These are phyloP conservation scores for Psephotus haematonotus DNA, from an alignment of 2,113 vertebrate genomes.

Conservation along the genomic window DNA sequence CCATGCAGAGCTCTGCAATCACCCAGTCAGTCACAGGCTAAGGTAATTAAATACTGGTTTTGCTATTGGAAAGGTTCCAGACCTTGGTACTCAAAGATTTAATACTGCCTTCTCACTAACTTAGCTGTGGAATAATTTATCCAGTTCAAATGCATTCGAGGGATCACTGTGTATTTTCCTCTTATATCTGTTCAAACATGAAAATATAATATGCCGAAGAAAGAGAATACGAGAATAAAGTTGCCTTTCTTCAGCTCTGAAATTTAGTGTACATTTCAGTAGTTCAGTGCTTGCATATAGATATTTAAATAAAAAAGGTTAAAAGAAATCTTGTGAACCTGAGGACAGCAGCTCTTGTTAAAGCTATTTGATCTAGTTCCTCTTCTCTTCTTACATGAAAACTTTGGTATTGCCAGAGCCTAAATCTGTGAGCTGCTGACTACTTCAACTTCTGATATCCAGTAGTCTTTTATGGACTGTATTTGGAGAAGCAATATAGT, in stretches of 20 bases:
- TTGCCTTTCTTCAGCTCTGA: not conserved
- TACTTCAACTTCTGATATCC: not conserved
- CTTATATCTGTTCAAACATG: not conserved
- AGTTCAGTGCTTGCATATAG: not conserved
- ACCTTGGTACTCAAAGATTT: not conserved
- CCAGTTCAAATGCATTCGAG: not conserved
- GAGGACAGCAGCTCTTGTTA: not conserved
- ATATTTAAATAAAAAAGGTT: not conserved
- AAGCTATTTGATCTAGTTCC: not conserved
- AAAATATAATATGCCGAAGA: not conserved
- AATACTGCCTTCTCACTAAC: not conserved
- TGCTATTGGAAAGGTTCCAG: slow-evolving; percentile 1
- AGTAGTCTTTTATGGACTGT: not conserved
- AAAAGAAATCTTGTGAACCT: not conserved
- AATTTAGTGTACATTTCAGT: not conserved
- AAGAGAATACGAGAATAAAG: not conserved
- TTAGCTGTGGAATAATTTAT: not conserved
- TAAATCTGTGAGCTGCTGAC: not conserved
- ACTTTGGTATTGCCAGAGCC: not conserved
- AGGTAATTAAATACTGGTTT: slow-evolving; percentile 23
- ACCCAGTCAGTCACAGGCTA: slow-evolving; percentile 22
- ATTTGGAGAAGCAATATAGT: not conserved
- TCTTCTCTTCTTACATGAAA: not conserved
- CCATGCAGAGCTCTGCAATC: not conserved
- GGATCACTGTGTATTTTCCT: not conserved